Evolutionary conservation across 1,140 invertebrate species (phyloP).

Genomic region (Piezodorus guildinii): DNA sequence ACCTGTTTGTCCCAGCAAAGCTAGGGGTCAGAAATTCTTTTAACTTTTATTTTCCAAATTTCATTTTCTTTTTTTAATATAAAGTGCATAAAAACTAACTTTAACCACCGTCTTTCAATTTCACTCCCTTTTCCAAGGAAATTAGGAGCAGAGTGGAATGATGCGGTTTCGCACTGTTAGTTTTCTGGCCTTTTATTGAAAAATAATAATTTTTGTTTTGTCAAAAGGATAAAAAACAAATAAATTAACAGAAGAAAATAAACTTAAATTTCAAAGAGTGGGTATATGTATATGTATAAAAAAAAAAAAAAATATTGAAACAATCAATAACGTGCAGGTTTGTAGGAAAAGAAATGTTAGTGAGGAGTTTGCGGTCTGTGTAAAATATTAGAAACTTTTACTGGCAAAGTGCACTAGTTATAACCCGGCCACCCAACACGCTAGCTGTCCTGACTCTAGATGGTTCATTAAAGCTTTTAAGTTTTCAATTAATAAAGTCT

Average conservation of each 20-base stretch:
- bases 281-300: no score
- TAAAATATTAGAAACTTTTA: neutral
- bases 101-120: neutral
- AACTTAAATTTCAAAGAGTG: neutral
- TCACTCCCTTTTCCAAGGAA: neutral
- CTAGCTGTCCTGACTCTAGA: no score
- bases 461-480: no score
- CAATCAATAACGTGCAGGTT: neutral
- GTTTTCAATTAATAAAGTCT: no score
- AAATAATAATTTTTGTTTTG: neutral
- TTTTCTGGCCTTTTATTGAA: neutral
- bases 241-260: slow-evolving; percentile 2
- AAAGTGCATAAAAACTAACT: neutral
- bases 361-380: neutral
- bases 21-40: slow-evolving; percentile 14
- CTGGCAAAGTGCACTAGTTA: no score
- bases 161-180: neutral
- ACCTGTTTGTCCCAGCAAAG: slow-evolving; percentile 13
- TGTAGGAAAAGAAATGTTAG: neutral
- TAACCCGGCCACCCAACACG: no score
- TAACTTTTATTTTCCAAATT: slow-evolving; percentile 5
- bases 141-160: neutral
- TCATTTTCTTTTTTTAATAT: no score
- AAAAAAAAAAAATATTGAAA: neutral
- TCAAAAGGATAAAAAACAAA: neutral